Evolutionary conservation across 1,140 invertebrate species (phyloP).

Genomic region (Helicorthomorpha holstii): DNA sequence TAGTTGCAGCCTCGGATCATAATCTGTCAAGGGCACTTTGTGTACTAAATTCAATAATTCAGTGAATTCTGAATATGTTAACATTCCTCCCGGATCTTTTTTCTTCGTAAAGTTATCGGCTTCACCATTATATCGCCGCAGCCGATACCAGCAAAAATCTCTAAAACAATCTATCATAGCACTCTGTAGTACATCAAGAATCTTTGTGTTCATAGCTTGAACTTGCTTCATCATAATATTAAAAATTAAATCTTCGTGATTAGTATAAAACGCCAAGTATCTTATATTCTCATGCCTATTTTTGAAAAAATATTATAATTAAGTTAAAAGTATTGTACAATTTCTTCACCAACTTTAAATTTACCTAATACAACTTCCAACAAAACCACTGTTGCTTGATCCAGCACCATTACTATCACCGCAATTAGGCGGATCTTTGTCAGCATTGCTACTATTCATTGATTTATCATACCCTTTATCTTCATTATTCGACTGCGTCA

Average conservation of each 20-base stretch:
- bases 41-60: conserved; percentile 44
- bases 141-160: conserved; percentile 51
- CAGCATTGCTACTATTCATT: too few relatives aligned
- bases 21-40: conserved; percentile 34
- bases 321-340: too few relatives aligned
- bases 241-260: conserved; percentile 53
- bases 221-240: conserved; percentile 44
- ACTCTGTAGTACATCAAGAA: conserved; percentile 42
- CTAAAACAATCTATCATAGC: conserved; percentile 50
- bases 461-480: too few relatives aligned
- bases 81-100: conserved; percentile 11
- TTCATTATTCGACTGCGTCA: too few relatives aligned
- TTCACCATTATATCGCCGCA: conserved; percentile 29
- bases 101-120: conserved; percentile 15
- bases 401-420: too few relatives aligned
- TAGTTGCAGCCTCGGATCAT: conserved; percentile 39
- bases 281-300: conserved; percentile 46
- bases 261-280: conserved; percentile 57
- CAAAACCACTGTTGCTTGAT: too few relatives aligned
- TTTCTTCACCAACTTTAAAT: too few relatives aligned
- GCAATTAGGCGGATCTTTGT: too few relatives aligned
- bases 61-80: conserved; percentile 43
- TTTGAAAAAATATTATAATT: too few relatives aligned
- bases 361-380: too few relatives aligned
- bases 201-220: conserved; percentile 35